phyloP scores from a whole-genome alignment of 2,797 vertebrate genomes.

The Siniperca scherzeri region DNA sequence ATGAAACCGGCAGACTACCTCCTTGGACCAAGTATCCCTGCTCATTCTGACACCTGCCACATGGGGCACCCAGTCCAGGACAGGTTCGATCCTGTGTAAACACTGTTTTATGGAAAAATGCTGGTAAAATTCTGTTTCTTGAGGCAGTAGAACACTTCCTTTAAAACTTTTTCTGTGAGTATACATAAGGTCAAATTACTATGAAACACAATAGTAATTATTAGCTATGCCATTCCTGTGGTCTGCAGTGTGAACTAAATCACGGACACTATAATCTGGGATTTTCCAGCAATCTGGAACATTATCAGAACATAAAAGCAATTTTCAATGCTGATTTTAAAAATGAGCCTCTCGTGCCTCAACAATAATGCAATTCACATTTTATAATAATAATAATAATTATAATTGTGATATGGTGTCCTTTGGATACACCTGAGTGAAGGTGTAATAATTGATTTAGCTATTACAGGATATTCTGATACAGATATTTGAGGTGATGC shows the following conservation, averaged over 20 bases:
- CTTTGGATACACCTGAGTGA: not conserved
- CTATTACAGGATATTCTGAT: not conserved
- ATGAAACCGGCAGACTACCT: conserved; percentile 86
- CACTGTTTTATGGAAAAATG: not conserved
- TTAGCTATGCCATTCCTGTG: not conserved
- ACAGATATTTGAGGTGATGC: not conserved
- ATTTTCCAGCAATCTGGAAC: not conserved
- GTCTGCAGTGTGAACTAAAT: not conserved
- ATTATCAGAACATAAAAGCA: conserved; percentile 3
- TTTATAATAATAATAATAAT: not conserved
- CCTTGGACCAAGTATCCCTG: conserved; percentile 81
- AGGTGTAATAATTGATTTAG: not conserved
- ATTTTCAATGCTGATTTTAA: not conserved
- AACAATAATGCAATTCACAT: not conserved
- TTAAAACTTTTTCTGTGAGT: not conserved
- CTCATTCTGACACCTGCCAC: conserved; percentile 51
- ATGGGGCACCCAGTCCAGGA: not conserved
- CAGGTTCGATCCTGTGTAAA: not conserved
- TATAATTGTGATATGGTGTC: not conserved
- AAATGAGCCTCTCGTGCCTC: not conserved
- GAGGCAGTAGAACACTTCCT: not conserved
- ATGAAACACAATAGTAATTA: not conserved
- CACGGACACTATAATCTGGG: not conserved
- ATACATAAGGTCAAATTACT: not conserved
- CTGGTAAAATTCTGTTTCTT: conserved; percentile 8